A percentile compares a stretch with the other conserved stretches of the same genome.
These are phyloP conservation scores for Fabriciana adippe DNA, from an alignment of 2,888 invertebrate genomes.

Conservation along the genomic window DNA sequence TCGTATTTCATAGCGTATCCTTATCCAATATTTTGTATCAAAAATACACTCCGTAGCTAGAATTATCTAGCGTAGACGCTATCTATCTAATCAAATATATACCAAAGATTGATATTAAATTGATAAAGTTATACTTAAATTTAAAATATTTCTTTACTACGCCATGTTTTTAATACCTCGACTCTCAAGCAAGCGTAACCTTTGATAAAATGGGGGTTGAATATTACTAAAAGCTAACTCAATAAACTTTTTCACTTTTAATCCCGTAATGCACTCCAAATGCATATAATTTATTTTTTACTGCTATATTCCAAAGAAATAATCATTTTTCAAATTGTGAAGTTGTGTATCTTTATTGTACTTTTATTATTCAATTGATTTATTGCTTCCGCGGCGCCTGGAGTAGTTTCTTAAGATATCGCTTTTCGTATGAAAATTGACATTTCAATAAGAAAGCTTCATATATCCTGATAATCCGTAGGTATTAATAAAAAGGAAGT, in stretches of 20 bases:
- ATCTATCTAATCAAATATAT: no score
- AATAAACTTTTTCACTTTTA: not conserved
- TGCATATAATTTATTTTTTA: constrained; percentile 32
- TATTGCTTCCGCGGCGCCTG: constrained; percentile 37
- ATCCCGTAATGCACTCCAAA: constrained; percentile 11
- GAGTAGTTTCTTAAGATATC: constrained; percentile 31
- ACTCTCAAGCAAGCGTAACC: no score
- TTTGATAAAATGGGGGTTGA: not conserved
- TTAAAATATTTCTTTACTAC: no score
- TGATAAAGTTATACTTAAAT: no score
- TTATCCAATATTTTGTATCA: no score
- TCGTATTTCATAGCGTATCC: no score
- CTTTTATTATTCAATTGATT: constrained; percentile 38
- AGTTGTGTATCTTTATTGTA: constrained; percentile 29
- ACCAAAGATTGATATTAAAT: no score
- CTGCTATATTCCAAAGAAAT: constrained; percentile 29
- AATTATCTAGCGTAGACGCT: no score
- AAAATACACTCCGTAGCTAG: no score
- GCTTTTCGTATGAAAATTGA: constrained; percentile 32
- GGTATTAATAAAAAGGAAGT: constrained; percentile 12
- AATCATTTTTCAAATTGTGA: constrained; percentile 31
- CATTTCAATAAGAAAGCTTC: constrained; percentile 24
- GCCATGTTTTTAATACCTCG: no score
- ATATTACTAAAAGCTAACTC: not conserved
- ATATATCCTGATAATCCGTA: constrained; percentile 17